Conservation (phyloP, 2,888 invertebrate species). For the Apoderus coryli region DNA sequence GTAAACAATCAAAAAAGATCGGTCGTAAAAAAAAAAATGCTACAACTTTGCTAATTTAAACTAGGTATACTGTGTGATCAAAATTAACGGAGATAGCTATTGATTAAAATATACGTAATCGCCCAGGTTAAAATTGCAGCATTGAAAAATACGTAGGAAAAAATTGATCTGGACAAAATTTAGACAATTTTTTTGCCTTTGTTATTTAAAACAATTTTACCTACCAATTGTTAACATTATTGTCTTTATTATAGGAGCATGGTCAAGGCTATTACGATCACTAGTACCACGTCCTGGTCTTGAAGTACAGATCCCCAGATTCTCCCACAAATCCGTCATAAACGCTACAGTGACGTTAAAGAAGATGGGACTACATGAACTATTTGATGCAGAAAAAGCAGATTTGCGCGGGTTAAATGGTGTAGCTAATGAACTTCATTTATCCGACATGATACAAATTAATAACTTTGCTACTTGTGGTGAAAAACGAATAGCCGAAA, state of each 20-base stretch:
- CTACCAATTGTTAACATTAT: not conserved
- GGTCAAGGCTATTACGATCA: slow-evolving; percentile 59
- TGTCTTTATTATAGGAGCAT: slow-evolving; percentile 33
- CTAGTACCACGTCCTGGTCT: slow-evolving; percentile 61
- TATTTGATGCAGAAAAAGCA: slow-evolving; percentile 62
- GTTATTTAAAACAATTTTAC: too few species aligned
- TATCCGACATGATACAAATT: slow-evolving; percentile 74
- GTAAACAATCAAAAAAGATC: too few species aligned
- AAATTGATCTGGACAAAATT: too few species aligned
- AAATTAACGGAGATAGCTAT: too few species aligned
- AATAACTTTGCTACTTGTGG: slow-evolving; percentile 76
- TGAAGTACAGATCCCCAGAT: slow-evolving; percentile 72
- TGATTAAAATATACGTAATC: too few species aligned
- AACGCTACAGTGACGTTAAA: slow-evolving; percentile 66
- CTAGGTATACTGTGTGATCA: too few species aligned
- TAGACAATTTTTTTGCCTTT: too few species aligned
- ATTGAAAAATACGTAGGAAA: too few species aligned
- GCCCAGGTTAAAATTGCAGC: too few species aligned
- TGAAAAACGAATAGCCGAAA: slow-evolving; percentile 53
- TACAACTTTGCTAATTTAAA: too few species aligned
- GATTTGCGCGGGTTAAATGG: slow-evolving; percentile 75
- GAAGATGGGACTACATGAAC: slow-evolving; percentile 66
- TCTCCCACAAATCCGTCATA: slow-evolving; percentile 65
- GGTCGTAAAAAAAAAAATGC: too few species aligned
- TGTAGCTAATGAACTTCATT: slow-evolving; percentile 57